phyloP scores from a whole-genome alignment of 2,113 vertebrate species.

The Indicator maculatus region DNA sequence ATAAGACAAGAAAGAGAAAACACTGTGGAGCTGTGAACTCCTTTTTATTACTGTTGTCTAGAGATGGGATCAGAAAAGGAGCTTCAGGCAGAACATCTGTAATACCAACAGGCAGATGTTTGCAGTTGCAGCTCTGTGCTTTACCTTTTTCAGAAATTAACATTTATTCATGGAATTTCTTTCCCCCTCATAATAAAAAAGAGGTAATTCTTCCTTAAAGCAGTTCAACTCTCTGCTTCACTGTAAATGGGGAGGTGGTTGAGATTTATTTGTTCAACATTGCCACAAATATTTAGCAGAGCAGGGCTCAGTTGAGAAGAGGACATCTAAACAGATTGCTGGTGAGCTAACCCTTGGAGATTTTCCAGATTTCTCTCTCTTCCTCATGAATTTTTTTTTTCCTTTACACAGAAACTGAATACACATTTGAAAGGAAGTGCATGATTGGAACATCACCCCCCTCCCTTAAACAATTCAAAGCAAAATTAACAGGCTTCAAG shows the following conservation, averaged over 20 bases:
- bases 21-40: not conserved
- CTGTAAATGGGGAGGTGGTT: constrained; percentile 8
- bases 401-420: constrained; percentile 44
- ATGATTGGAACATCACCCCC: not conserved
- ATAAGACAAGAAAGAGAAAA: not conserved
- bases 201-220: not conserved
- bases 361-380: constrained; percentile 32
- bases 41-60: not conserved
- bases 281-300: constrained; percentile 34
- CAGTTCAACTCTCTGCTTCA: not conserved
- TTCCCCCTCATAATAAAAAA: not conserved
- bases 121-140: not conserved
- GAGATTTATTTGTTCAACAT: constrained; percentile 36
- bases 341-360: constrained; percentile 8
- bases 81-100: constrained; percentile 39
- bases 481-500: constrained; percentile 38
- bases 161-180: not conserved
- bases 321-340: constrained; percentile 9
- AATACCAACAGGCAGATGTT: constrained; percentile 4
- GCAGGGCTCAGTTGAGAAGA: not conserved
- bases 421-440: constrained; percentile 54
- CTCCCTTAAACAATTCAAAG: constrained; percentile 65
- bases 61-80: not conserved
- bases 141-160: not conserved
- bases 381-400: not conserved